Conservation (phyloP, 2,888 invertebrate species). For the Eumacrocentrus americanus region DNA sequence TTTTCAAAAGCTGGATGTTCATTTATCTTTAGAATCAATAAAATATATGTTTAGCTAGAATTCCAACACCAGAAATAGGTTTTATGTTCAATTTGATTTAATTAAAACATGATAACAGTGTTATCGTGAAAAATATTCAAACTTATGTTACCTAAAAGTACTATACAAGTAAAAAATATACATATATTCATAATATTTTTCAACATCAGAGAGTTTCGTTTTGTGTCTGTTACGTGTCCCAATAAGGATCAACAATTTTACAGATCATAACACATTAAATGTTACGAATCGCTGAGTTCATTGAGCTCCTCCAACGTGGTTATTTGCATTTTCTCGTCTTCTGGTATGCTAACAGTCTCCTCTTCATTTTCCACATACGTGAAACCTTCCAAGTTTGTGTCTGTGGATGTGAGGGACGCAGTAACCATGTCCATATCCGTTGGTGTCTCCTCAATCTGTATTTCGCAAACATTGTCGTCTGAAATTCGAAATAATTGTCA, state of each 20-base stretch:
- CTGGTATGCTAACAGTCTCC: slow-evolving; percentile 30
- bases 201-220: slow-evolving; percentile 2
- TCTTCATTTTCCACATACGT: slow-evolving; percentile 61
- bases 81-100: slow-evolving; percentile 4
- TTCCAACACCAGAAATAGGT: neutral
- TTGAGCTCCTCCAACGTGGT: slow-evolving; percentile 41
- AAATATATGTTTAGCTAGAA: neutral
- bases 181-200: slow-evolving; percentile 19
- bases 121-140: slow-evolving; percentile 14
- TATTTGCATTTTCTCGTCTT: slow-evolving; percentile 33
- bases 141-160: slow-evolving; percentile 5
- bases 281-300: slow-evolving; percentile 45
- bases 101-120: slow-evolving; percentile 9
- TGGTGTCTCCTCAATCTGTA: slow-evolving; percentile 47
- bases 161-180: slow-evolving; percentile 30
- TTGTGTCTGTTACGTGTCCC: slow-evolving; percentile 12
- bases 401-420: slow-evolving; percentile 64
- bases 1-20: slow-evolving; percentile 18
- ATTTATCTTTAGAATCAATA: slow-evolving; percentile 14
- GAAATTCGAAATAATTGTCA: neutral
- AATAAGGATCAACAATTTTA: slow-evolving; percentile 28
- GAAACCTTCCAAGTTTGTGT: slow-evolving; percentile 65
- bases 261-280: slow-evolving; percentile 21
- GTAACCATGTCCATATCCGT: slow-evolving; percentile 67
- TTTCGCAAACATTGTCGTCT: slow-evolving; percentile 40